Conservation (phyloP, 2,113 vertebrate species). For the Lutjanus erythropterus region DNA sequence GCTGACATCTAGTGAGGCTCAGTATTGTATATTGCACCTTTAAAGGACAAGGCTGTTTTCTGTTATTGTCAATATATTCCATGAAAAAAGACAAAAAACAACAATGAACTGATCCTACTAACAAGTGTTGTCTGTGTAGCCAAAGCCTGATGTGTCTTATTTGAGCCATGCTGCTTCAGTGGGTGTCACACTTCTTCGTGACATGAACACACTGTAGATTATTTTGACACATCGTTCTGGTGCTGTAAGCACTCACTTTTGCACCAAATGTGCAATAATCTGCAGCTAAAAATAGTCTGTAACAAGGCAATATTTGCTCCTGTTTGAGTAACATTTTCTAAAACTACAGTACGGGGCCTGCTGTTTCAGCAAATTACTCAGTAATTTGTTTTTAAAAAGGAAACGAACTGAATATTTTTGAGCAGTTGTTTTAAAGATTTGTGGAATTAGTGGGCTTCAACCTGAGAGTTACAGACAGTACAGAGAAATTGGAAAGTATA, state of each 20-base stretch:
- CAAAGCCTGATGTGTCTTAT: not conserved
- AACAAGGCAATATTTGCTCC: no score
- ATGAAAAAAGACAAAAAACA: not conserved
- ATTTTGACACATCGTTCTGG: not conserved
- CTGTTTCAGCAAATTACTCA: no score
- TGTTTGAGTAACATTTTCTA: no score
- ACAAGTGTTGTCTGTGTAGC: not conserved
- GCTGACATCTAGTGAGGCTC: no score
- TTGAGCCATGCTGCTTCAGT: no score
- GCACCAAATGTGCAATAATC: not conserved
- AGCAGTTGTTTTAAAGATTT: no score
- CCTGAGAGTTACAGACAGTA: no score
- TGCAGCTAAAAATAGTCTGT: not conserved
- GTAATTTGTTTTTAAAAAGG: no score
- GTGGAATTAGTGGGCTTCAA: no score
- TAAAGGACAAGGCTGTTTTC: not conserved
- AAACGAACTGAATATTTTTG: no score
- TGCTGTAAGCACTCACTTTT: not conserved
- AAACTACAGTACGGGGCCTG: no score
- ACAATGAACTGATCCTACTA: not conserved
- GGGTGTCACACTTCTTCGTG: not conserved
- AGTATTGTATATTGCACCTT: no score
- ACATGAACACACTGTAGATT: not conserved
- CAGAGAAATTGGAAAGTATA: not conserved
- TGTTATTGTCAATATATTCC: not conserved